Percentiles rank a stretch among this genome's conserved stretches.
These are phyloP conservation scores for Cydia strobilella DNA, from an alignment of 1,140 invertebrate species.

Conservation along the genomic window DNA sequence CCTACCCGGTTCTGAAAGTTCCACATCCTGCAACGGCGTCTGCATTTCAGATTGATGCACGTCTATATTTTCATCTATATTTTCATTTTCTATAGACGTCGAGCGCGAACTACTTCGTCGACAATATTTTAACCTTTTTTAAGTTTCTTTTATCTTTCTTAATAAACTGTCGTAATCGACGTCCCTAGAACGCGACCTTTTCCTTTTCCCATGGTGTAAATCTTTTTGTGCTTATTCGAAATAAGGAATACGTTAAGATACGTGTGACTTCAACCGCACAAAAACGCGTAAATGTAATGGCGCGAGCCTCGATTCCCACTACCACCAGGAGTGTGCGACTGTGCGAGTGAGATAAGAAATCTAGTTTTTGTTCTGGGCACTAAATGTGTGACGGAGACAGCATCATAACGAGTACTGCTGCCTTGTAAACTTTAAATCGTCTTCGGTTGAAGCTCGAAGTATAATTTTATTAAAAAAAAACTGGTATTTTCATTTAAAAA, in stretches of 20 bases:
- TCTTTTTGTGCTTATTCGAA: background rate
- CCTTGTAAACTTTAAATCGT: background rate
- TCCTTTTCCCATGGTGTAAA: background rate
- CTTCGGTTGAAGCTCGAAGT: conserved; percentile 2
- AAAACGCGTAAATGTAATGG: conserved; percentile 3
- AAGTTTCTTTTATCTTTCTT: background rate
- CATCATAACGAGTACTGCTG: background rate
- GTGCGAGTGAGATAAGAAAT: background rate
- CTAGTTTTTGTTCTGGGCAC: background rate
- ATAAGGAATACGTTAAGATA: background rate
- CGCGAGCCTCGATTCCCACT: background rate
- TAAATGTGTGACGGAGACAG: background rate
- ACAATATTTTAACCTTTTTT: background rate
- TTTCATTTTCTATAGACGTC: background rate
- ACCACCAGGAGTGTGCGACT: background rate
- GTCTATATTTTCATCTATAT: background rate
- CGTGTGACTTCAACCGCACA: background rate
- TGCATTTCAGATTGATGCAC: background rate
- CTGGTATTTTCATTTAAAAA: no score
- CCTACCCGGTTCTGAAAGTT: background rate
- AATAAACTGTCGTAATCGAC: background rate
- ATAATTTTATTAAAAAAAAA: background rate
- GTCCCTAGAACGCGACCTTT: background rate
- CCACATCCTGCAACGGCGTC: background rate
- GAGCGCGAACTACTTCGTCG: background rate